These are phyloP conservation scores for Piaya cayana DNA, from an alignment of 2,113 vertebrate genomes.

Conservation along the genomic window DNA sequence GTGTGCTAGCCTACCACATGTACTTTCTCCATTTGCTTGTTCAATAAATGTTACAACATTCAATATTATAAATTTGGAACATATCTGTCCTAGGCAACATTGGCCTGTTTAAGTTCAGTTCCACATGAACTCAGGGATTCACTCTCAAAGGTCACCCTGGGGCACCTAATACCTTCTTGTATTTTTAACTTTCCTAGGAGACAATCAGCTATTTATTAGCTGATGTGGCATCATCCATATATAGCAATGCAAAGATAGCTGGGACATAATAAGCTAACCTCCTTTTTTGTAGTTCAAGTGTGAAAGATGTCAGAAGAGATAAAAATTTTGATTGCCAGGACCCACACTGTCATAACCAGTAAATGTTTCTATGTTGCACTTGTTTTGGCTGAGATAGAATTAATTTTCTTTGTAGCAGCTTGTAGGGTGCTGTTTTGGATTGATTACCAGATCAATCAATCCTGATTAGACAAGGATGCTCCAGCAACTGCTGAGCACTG, in stretches of 20 bases:
- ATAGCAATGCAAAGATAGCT: neutral
- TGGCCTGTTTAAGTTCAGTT: neutral
- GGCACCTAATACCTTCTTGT: neutral
- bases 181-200: neutral
- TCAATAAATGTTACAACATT: neutral
- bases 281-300: neutral
- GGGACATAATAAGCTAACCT: neutral
- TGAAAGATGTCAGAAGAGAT: neutral
- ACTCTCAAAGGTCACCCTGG: neutral
- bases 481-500: neutral
- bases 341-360: neutral
- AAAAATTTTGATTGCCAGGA: neutral
- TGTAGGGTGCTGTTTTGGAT: neutral
- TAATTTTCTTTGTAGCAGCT: neutral
- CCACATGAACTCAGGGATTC: neutral
- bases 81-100: neutral
- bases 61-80: neutral
- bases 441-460: neutral
- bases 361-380: neutral
- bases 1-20: neutral
- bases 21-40: neutral
- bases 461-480: neutral
- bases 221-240: neutral
- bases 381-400: neutral
- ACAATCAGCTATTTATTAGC: neutral